Percentiles rank a stretch among this genome's conserved stretches.
Conservation (phyloP, 1,140 invertebrate species). For the Atta cephalotes region DNA sequence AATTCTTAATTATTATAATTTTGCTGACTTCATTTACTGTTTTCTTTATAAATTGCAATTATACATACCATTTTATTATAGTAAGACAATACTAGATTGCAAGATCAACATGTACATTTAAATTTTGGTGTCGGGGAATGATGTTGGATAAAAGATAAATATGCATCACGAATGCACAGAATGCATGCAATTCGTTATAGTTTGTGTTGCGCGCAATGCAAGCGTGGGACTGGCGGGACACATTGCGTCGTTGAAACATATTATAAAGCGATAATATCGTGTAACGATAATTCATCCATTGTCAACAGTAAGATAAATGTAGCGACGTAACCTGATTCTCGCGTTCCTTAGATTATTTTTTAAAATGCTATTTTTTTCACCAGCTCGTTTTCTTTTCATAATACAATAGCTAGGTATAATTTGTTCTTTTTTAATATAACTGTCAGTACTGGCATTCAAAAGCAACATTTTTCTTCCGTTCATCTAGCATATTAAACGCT, state of each 20-base stretch:
- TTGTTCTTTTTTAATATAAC: neutral
- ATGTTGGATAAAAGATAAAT: neutral
- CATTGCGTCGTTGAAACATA: neutral
- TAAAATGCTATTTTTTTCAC: neutral
- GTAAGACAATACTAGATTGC: neutral
- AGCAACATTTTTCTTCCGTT: neutral
- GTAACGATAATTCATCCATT: conserved; percentile 16
- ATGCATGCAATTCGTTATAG: conserved; percentile 10
- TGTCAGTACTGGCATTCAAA: neutral
- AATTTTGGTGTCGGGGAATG: neutral
- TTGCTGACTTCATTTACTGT: neutral
- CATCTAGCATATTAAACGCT: neutral
- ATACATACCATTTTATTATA: neutral
- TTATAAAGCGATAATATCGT: conserved; percentile 36
- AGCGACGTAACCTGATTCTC: conserved; percentile 9
- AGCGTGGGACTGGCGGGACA: neutral
- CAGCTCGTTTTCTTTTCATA: neutral
- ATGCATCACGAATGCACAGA: neutral
- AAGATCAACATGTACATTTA: neutral
- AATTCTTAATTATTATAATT: conserved; percentile 18
- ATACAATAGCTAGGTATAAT: neutral
- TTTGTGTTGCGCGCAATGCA: neutral
- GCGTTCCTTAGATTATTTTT: neutral
- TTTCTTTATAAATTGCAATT: neutral
- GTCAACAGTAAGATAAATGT: conserved; percentile 13